Evolutionary conservation across 2,113 vertebrate genomes (phyloP), one percentile per base, ranked within the genome.

Genomic region (Ameiurus melas): DNA sequence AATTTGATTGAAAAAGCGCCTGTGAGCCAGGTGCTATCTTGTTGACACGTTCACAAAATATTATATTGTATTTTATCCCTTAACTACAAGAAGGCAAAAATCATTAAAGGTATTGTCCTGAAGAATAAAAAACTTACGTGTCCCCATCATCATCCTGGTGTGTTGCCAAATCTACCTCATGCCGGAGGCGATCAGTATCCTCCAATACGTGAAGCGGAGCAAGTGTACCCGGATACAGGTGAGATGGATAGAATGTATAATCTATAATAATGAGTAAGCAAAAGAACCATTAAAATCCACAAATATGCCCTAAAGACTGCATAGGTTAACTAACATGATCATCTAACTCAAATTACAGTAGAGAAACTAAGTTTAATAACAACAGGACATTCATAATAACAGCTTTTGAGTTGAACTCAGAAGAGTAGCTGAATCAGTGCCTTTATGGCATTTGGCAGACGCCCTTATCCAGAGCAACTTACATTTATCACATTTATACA

Each of bases 141-240:
- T 96, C 96, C 84, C 96, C 96, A 62, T 96, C 96, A 77, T 96
- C 95, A 79, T 96, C 96, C 85, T 95, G 94, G 39, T 27, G 91
- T 17, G 95, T 96, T 16, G 96, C 96, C 75, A 93, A 89, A 81
- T 92, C 86, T 16, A 96, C 90, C 30, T 89, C 87, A 30, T 91
- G 22, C 60, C 85, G 85, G 33, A 91, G 58, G 16, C 88, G 84
- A 12, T 91, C 90, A 17, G 70, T 83, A 60, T 91, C 90, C 27
- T 90, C 90, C 17, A 10, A 19, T 4, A 33, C 27, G 33, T 62
- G 66, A 70, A 83, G 14, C 53, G 53, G 17, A 19, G 66, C 10
- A 86, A 25, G 6, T 58, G 22, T 53, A 6, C 27, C 53, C 30
- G 13, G 39, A 39, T 17, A 51, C 27, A n/a, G 60, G 9, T 2